Percentiles rank a stretch among this genome's conserved stretches.
Conservation (phyloP, 2,113 vertebrate species). For the Gavia stellata region DNA sequence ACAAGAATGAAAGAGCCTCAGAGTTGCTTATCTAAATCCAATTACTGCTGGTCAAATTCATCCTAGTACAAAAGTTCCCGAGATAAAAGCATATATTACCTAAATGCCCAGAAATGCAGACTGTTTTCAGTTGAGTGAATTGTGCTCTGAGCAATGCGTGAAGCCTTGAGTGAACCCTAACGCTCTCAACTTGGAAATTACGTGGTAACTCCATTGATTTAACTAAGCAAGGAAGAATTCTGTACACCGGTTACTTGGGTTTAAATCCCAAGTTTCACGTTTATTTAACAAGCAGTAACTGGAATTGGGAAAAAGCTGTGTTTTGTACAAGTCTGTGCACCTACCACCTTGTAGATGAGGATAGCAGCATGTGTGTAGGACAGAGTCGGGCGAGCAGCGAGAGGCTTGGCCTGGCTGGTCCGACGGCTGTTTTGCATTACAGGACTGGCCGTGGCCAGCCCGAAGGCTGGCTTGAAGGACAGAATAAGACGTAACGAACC, state of each 20-base stretch:
- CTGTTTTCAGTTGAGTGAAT: neutral
- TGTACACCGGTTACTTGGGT: neutral
- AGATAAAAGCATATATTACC: constrained; percentile 38
- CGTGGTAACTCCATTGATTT: neutral
- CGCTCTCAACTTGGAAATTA: neutral
- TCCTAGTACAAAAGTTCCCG: constrained; percentile 3
- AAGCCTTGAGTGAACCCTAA: neutral
- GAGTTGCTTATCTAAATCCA: constrained; percentile 59
- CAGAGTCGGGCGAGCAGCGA: accelerated
- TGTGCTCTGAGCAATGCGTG: neutral
- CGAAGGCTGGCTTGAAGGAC: neutral
- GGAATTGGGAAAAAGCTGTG: neutral
- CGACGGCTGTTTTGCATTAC: accelerated
- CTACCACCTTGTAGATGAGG: neutral
- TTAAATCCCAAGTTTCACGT: neutral
- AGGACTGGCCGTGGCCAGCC: neutral
- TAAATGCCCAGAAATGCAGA: constrained; percentile 25
- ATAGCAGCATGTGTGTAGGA: accelerated
- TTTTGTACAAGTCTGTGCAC: neutral
- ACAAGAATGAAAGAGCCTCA: neutral
- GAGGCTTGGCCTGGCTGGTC: neutral
- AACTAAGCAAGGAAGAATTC: neutral
- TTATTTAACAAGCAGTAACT: neutral
- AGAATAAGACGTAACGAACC: neutral
- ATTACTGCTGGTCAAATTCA: constrained; percentile 49